These are phyloP conservation scores for Artibeus jamaicensis DNA, from an alignment of 2,797 vertebrate genomes.

Conservation along the genomic window DNA sequence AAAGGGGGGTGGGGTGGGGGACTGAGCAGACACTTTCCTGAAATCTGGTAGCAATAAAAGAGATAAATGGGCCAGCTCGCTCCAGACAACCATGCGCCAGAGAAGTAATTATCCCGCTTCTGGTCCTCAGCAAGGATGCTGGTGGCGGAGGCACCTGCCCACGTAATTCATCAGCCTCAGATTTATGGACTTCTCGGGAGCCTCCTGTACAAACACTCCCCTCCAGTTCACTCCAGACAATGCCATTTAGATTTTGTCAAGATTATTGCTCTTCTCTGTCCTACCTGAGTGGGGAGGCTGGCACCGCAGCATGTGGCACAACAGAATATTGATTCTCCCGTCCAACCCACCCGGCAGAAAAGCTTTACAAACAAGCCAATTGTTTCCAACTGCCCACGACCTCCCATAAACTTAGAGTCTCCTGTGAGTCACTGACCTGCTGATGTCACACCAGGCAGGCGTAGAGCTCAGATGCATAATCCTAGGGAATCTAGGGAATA, in stretches of 20 bases:
- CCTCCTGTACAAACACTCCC: slow-evolving; percentile 50
- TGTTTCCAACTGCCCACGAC: not conserved
- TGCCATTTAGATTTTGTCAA: slow-evolving; percentile 75
- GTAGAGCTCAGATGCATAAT: not conserved
- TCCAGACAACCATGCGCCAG: slow-evolving; percentile 58
- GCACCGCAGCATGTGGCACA: not conserved
- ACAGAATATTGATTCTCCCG: not conserved
- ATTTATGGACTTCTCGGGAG: slow-evolving; percentile 67
- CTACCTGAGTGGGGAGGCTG: not conserved
- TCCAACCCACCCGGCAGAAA: not conserved
- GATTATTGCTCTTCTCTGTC: slow-evolving; percentile 61
- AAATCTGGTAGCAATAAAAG: slow-evolving; percentile 73
- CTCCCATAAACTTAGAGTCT: not conserved
- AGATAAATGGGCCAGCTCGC: slow-evolving; percentile 70
- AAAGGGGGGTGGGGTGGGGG: slow-evolving; percentile 18
- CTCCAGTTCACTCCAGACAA: slow-evolving; percentile 68
- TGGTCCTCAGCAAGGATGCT: slow-evolving; percentile 57
- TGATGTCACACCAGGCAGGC: not conserved
- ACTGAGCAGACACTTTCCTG: slow-evolving; percentile 57
- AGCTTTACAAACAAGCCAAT: not conserved
- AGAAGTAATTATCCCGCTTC: slow-evolving; percentile 72
- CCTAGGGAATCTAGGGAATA: too few species aligned
- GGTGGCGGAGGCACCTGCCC: slow-evolving; percentile 37
- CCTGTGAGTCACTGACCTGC: not conserved
- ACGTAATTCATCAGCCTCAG: slow-evolving; percentile 67